A percentile compares a stretch with the other conserved stretches of the same genome.
These are phyloP conservation scores for Thumatha senex DNA, from an alignment of 2,888 invertebrate species.

Conservation along the genomic window DNA sequence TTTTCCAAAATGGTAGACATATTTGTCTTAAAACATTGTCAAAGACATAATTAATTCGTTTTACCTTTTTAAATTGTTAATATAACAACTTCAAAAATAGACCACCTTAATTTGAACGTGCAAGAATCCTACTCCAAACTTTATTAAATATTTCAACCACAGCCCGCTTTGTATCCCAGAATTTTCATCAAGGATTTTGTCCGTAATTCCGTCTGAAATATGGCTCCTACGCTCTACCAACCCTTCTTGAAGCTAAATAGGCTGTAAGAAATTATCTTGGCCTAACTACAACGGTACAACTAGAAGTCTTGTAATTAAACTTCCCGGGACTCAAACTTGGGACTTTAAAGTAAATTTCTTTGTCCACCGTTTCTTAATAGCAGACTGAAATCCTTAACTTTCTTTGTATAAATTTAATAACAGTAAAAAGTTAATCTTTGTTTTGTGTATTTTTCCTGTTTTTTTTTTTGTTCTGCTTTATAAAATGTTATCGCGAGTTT, in stretches of 20 bases:
- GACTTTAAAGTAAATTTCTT: constrained; percentile 27
- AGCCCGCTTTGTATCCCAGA: constrained; percentile 14
- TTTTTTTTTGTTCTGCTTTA: constrained; percentile 15
- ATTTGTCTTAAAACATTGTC: no score
- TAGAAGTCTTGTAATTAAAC: constrained; percentile 73
- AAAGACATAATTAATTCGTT: no score
- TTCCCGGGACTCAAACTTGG: constrained; percentile 37
- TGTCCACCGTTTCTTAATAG: constrained; percentile 33
- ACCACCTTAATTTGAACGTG: background rate
- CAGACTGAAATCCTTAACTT: constrained; percentile 38
- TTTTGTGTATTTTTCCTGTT: constrained; percentile 13
- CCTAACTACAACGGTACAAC: constrained; percentile 48
- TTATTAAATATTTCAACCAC: constrained; percentile 12
- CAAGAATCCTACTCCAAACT: background rate
- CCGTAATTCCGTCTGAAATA: constrained; percentile 30
- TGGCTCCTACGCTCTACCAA: constrained; percentile 22
- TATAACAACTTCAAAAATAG: background rate
- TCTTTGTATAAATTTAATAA: constrained; percentile 42
- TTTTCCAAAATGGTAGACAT: no score
- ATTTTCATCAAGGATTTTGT: constrained; percentile 41
- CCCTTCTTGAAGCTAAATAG: constrained; percentile 59
- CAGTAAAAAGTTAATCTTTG: constrained; percentile 37
- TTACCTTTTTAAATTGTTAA: no score
- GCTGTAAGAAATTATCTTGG: constrained; percentile 72
- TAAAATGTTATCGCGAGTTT: constrained; percentile 26